These are phyloP conservation scores for Nebria salina DNA, from an alignment of 2,888 invertebrate genomes.

Conservation along the genomic window DNA sequence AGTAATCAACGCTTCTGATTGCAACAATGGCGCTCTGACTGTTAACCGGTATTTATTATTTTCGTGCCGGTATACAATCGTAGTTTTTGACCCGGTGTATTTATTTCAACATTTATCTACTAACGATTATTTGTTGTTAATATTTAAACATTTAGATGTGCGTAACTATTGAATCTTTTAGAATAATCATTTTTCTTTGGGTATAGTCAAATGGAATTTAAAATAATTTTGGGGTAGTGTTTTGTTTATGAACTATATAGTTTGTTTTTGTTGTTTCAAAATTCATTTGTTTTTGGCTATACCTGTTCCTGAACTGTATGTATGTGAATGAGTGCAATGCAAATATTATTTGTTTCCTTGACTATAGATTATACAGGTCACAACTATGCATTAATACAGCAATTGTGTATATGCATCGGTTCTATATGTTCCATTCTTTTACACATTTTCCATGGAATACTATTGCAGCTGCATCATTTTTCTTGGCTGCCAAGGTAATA, in stretches of 20 bases:
- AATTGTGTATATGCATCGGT: conserved; percentile 99
- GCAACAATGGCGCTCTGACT: neutral
- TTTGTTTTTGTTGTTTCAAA: neutral
- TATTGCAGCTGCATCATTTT: conserved; percentile 93
- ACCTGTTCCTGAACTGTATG: conserved; percentile 24
- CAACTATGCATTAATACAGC: conserved; percentile 99
- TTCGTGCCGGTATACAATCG: neutral
- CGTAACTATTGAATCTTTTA: conserved; percentile 33
- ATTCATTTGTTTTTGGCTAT: conserved; percentile 12
- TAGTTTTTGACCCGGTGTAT: no score
- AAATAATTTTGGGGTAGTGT: neutral
- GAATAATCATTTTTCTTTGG: neutral
- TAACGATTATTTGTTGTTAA: conserved; percentile 7
- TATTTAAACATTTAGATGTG: neutral
- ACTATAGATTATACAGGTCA: conserved; percentile 71
- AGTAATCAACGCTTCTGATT: conserved; percentile 21
- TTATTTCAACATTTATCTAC: no score
- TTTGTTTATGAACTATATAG: neutral
- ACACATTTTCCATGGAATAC: conserved; percentile 93
- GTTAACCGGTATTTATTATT: conserved; percentile 15
- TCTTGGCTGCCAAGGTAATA: conserved; percentile 91
- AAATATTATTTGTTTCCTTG: conserved; percentile 54
- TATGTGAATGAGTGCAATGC: neutral
- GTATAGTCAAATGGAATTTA: conserved; percentile 20
- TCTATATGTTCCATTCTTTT: conserved; percentile 98